Evolutionary conservation across 2,797 vertebrate genomes (phyloP).

Genomic region (Lepilemur septentrionalis): DNA sequence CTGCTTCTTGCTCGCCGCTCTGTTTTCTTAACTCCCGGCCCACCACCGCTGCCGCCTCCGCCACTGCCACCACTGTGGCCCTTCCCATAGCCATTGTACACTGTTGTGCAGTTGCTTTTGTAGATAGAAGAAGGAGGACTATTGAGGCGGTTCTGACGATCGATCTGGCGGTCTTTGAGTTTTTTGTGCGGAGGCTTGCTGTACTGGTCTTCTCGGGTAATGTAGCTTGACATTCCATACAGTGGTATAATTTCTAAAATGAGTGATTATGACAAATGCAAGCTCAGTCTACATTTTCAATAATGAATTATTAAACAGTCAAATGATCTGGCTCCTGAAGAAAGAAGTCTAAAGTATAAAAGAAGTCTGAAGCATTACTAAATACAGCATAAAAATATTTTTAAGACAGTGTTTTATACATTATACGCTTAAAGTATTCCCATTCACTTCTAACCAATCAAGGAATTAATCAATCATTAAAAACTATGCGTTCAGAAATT

Average conservation of each 20-base stretch:
- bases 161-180: slow-evolving; percentile 93
- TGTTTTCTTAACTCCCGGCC: slow-evolving; percentile 90
- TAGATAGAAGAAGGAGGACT: slow-evolving; percentile 94
- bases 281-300: slow-evolving; percentile 13
- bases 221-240: slow-evolving; percentile 96
- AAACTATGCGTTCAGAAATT: not conserved
- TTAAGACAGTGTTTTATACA: not conserved
- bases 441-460: not conserved
- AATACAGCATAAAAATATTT: not conserved
- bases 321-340: not conserved
- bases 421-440: not conserved
- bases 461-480: not conserved
- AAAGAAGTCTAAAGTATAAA: not conserved
- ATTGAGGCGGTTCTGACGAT: slow-evolving; percentile 95
- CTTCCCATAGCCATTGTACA: slow-evolving; percentile 94
- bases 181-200: slow-evolving; percentile 97
- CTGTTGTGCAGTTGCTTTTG: slow-evolving; percentile 89
- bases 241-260: slow-evolving; percentile 94
- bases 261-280: not conserved
- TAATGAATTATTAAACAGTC: not conserved
- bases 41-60: slow-evolving; percentile 81
- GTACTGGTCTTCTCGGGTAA: slow-evolving; percentile 95
- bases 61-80: slow-evolving; percentile 81
- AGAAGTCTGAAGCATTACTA: not conserved
- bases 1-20: slow-evolving; percentile 94